Conservation (phyloP, 2,888 invertebrate species). For the Julus scandinavius region DNA sequence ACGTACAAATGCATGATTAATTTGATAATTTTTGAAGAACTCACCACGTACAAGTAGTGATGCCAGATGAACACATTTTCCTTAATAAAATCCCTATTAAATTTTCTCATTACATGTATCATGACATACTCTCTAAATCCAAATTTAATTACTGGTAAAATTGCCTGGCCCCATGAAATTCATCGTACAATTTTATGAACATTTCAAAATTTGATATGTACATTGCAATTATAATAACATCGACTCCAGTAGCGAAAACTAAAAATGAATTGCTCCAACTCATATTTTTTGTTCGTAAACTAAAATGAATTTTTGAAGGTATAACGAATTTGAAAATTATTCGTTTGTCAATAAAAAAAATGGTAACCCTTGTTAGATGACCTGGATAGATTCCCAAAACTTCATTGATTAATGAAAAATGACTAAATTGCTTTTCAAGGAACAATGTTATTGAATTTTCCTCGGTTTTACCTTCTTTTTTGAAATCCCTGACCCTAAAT, state of each 20-base stretch:
- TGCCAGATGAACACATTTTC: background rate
- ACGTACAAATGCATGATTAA: background rate
- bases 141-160: too few relatives aligned
- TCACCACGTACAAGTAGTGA: background rate
- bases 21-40: background rate
- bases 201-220: too few relatives aligned
- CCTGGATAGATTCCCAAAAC: background rate
- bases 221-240: too few relatives aligned
- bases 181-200: too few relatives aligned
- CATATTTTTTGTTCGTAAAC: background rate
- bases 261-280: too few relatives aligned
- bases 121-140: too few relatives aligned
- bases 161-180: too few relatives aligned
- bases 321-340: background rate
- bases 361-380: background rate
- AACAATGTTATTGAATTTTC: background rate
- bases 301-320: background rate
- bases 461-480: slow-evolving; percentile 33
- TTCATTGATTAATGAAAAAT: background rate
- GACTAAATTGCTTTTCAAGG: background rate
- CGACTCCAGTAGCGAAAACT: too few relatives aligned
- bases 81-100: background rate
- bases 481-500: background rate
- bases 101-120: too few relatives aligned
- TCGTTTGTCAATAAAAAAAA: background rate